Conservation (phyloP, 2,888 invertebrate genomes). For the Spodoptera exigua region DNA sequence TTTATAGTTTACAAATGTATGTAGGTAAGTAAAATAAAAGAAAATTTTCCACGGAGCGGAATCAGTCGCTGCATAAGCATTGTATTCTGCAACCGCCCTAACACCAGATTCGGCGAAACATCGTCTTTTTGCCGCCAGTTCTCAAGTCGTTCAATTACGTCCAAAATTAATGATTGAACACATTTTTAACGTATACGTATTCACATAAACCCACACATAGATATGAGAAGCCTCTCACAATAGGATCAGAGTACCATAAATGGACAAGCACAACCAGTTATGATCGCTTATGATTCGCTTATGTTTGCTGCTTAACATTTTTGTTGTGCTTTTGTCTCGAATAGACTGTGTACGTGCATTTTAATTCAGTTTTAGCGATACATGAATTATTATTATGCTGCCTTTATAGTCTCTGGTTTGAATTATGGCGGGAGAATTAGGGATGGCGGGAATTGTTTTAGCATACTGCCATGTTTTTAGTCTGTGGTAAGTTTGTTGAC, state of each 20-base stretch:
- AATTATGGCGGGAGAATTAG: conserved; percentile 18
- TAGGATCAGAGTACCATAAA: conserved; percentile 87
- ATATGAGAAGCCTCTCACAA: conserved; percentile 71
- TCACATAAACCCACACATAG: conserved; percentile 61
- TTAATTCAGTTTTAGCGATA: conserved; percentile 81
- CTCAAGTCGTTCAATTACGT: conserved; percentile 85
- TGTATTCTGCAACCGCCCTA: conserved; percentile 38
- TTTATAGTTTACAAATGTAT: too few species aligned
- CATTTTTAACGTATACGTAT: conserved; percentile 77
- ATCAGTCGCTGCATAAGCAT: not conserved
- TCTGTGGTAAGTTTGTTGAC: not conserved
- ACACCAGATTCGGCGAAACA: conserved; percentile 78
- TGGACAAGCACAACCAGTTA: conserved; percentile 84
- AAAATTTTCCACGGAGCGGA: conserved; percentile 8
- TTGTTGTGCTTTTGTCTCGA: conserved; percentile 82
- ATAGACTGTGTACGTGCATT: conserved; percentile 84
- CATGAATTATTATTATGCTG: conserved; percentile 34
- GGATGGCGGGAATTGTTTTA: not conserved
- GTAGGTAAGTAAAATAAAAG: too few species aligned
- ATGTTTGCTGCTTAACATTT: conserved; percentile 73
- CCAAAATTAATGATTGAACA: conserved; percentile 88
- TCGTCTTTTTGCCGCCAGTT: conserved; percentile 79
- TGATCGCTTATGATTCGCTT: conserved; percentile 77
- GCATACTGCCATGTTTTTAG: not conserved
- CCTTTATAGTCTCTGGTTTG: conserved; percentile 17